Evolutionary conservation across 1,140 invertebrate genomes (phyloP).

Genomic region (Euura saliciscinereae): DNA sequence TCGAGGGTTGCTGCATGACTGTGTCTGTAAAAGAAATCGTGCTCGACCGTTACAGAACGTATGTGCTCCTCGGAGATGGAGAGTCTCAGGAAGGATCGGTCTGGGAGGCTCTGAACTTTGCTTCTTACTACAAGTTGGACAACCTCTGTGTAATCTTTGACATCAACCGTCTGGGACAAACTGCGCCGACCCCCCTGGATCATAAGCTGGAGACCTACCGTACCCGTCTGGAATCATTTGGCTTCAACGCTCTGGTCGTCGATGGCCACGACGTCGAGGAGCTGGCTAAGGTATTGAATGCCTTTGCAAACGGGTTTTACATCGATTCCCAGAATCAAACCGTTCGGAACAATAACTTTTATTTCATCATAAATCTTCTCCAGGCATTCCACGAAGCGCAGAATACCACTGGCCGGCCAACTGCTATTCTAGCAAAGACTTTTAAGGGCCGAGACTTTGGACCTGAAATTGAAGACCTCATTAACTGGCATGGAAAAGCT

Average conservation of each 20-base stretch:
- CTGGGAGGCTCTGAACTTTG: conserved; percentile 97
- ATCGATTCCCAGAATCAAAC: not conserved
- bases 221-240: conserved; percentile 89
- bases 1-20: too few species aligned
- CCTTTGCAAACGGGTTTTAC: not conserved
- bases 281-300: conserved; percentile 71
- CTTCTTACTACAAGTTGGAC: conserved; percentile 93
- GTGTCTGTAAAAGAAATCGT: too few species aligned
- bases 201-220: conserved; percentile 92
- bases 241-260: conserved; percentile 89
- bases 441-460: conserved; percentile 91
- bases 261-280: conserved; percentile 96
- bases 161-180: conserved; percentile 96
- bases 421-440: conserved; percentile 94
- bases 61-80: conserved; percentile 96
- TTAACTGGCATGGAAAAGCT: conserved; percentile 98
- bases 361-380: conserved; percentile 17
- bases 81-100: conserved; percentile 98
- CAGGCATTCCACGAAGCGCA: conserved; percentile 83
- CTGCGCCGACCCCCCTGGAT: conserved; percentile 89
- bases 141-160: conserved; percentile 98
- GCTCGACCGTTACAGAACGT: conserved; percentile 47
- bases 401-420: conserved; percentile 82
- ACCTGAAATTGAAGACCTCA: conserved; percentile 85
- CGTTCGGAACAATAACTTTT: conserved; percentile 14